Conservation (phyloP, 2,888 invertebrate species). For the Napeogenes sylphis region DNA sequence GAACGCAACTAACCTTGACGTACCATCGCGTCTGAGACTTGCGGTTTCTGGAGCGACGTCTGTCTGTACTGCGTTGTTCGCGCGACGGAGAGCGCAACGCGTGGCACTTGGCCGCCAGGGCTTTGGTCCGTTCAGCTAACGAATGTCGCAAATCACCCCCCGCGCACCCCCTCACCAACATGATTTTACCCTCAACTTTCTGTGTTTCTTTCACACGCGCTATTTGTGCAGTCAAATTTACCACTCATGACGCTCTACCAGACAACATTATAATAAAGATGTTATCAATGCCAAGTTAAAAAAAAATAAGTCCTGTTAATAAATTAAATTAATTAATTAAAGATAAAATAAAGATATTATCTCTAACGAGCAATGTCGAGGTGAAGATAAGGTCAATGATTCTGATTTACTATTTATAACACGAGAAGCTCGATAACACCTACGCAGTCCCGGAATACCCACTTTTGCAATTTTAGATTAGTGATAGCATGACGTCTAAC, state of each 20-base stretch:
- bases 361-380: slow-evolving; percentile 15
- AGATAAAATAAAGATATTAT: background rate
- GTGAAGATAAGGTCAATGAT: slow-evolving; percentile 20
- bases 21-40: slow-evolving; percentile 82
- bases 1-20: slow-evolving; percentile 81
- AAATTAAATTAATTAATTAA: background rate
- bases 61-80: slow-evolving; percentile 55
- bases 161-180: slow-evolving; percentile 70
- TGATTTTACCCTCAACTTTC: slow-evolving; percentile 54
- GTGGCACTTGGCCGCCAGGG: slow-evolving; percentile 70
- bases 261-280: background rate
- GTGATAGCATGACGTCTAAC: too few relatives aligned
- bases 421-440: slow-evolving; percentile 15
- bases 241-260: slow-evolving; percentile 12
- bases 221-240: slow-evolving; percentile 34
- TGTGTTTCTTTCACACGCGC: slow-evolving; percentile 31
- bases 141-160: slow-evolving; percentile 71
- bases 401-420: slow-evolving; percentile 11
- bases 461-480: slow-evolving; percentile 1
- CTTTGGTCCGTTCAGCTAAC: slow-evolving; percentile 72
- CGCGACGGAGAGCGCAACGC: slow-evolving; percentile 68
- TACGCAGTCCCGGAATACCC: background rate
- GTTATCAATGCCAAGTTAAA: slow-evolving; percentile 24
- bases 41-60: slow-evolving; percentile 65
- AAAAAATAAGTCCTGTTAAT: background rate